Percentiles rank a stretch among this genome's conserved stretches.
Evolutionary conservation across 2,888 invertebrate species (phyloP).

Genomic region (Dolomedes plantarius): DNA sequence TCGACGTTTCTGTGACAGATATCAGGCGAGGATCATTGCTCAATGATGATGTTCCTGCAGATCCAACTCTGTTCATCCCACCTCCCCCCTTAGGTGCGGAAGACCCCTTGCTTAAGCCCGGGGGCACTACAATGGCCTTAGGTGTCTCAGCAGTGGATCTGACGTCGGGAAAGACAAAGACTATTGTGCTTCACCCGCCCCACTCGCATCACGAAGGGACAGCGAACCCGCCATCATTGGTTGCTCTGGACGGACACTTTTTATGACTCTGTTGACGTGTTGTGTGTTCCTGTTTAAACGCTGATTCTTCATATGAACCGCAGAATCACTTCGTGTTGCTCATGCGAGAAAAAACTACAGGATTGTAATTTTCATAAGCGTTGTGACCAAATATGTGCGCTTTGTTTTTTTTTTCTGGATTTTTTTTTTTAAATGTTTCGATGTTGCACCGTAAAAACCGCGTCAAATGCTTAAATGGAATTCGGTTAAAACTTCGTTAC

Average conservation of each 20-base stretch:
- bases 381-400: not conserved
- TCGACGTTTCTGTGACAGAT: conserved; percentile 31
- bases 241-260: conserved; percentile 67
- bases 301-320: not conserved
- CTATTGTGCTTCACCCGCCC: conserved; percentile 62
- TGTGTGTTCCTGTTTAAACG: not conserved
- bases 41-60: conserved; percentile 39
- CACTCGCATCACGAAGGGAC: conserved; percentile 41
- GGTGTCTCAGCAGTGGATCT: conserved; percentile 67
- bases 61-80: conserved; percentile 50
- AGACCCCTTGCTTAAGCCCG: conserved; percentile 60
- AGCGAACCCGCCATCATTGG: conserved; percentile 38
- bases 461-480: no score
- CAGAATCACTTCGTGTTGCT: not conserved
- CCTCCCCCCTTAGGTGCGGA: conserved; percentile 47
- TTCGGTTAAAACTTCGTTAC: no score
- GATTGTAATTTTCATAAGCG: not conserved
- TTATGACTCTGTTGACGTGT: conserved; percentile 70
- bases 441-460: not conserved
- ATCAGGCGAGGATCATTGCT: conserved; percentile 50
- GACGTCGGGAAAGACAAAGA: conserved; percentile 65
- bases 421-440: not conserved
- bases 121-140: conserved; percentile 56
- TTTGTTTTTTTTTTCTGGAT: not conserved
- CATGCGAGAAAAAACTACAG: not conserved